Conservation (phyloP, 1,140 invertebrate species). For the Drosophila watanabei region DNA sequence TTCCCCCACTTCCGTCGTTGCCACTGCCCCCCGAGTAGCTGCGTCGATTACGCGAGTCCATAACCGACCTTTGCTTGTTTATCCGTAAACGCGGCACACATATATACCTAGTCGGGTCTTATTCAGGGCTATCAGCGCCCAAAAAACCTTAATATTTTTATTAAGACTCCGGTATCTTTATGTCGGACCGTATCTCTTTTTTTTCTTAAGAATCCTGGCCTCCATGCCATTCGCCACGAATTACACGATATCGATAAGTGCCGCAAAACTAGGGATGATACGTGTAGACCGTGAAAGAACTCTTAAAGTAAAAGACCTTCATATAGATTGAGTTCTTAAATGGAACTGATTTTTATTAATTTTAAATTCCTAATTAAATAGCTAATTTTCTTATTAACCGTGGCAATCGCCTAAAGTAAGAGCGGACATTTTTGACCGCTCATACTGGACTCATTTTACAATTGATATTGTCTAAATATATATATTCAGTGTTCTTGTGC, state of each 20-base stretch:
- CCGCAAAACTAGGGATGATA: neutral
- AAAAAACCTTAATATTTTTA: neutral
- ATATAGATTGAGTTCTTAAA: too few relatives aligned
- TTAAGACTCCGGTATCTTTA: conserved; percentile 6
- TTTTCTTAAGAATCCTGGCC: conserved; percentile 17
- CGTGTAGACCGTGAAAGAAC: too few relatives aligned
- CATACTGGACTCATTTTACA: too few relatives aligned
- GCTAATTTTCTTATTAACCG: too few relatives aligned
- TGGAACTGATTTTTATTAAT: too few relatives aligned
- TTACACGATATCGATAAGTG: conserved; percentile 15
- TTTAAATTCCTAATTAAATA: too few relatives aligned
- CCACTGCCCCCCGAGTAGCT: conserved; percentile 55
- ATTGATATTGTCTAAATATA: too few relatives aligned
- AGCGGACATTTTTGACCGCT: too few relatives aligned
- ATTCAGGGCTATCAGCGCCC: neutral
- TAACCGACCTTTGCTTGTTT: conserved; percentile 8
- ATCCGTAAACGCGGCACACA: neutral
- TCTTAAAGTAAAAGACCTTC: too few relatives aligned
- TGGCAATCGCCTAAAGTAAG: too few relatives aligned
- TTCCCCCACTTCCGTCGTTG: conserved; percentile 17
- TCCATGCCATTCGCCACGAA: conserved; percentile 24
- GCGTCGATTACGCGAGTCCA: conserved; percentile 68
- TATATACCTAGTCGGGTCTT: neutral
- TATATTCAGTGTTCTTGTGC: too few relatives aligned
- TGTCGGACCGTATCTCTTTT: conserved; percentile 21